Percentiles rank a stretch among this genome's conserved stretches.
Conservation (phyloP, 2,888 invertebrate species). For the Pemphredon lugubris region DNA sequence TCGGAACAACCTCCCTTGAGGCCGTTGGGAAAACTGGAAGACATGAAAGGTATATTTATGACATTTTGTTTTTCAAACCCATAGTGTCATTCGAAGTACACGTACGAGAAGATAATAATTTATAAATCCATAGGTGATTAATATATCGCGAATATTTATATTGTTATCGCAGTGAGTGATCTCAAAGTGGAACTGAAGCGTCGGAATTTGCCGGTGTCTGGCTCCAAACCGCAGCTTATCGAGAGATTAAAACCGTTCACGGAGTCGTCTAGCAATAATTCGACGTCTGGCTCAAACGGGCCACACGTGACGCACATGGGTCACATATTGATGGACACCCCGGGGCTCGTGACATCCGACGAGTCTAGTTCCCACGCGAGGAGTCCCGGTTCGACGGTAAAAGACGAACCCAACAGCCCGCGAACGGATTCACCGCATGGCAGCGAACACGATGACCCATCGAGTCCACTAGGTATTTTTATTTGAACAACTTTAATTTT, state of each 20-base stretch:
- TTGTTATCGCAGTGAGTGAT: constrained; percentile 89
- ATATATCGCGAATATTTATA: background rate
- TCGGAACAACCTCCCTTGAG: constrained; percentile 79
- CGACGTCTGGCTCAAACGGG: constrained; percentile 74
- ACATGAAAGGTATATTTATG: constrained; percentile 88
- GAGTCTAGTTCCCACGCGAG: constrained; percentile 77
- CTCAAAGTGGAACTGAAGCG: constrained; percentile 96
- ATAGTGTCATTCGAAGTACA: too few relatives aligned
- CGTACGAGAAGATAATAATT: too few relatives aligned
- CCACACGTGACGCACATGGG: constrained; percentile 80
- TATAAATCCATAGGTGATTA: background rate
- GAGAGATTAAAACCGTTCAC: constrained; percentile 92
- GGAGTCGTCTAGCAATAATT: constrained; percentile 75
- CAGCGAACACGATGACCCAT: constrained; percentile 81
- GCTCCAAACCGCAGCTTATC: constrained; percentile 96
- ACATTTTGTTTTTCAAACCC: too few relatives aligned
- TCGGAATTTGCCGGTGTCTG: constrained; percentile 96
- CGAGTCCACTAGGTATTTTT: constrained; percentile 82
- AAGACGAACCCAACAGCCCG: constrained; percentile 78
- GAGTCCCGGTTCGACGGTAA: constrained; percentile 75
- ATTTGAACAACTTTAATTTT: too few relatives aligned
- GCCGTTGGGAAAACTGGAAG: constrained; percentile 89
- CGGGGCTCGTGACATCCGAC: constrained; percentile 76
- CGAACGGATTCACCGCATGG: constrained; percentile 77
- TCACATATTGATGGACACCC: constrained; percentile 81